Base-by-base conservation (phyloP, 2,888 invertebrate species). In the Hymenopus coronatus region DNA sequence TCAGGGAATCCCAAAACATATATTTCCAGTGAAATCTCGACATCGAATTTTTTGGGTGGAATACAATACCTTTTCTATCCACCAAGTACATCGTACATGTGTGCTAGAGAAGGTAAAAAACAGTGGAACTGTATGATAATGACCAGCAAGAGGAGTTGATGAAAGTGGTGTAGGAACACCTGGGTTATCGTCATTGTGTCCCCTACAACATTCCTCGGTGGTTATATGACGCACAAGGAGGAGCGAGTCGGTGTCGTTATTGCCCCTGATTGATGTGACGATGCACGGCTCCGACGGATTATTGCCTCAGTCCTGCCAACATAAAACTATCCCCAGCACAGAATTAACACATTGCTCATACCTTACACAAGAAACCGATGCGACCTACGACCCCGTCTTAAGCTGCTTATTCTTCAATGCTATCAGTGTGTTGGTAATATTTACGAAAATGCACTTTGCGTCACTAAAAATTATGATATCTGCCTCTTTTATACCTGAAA, bases 231-330 rank as follows among this genome's bases (percentile, higher is more conserved):
- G 54, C 54, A 70, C 20, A 25, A 70, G 54, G 54, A 70, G 54
- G 54, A 84, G 70, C 8, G 28, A 70, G 54, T 2, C 28, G 28
- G 85, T 28, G 54, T 85, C 54, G 54, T 85, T 85, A 54, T 28
- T 40, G n/a, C 40, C 28, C 14, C 81, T 86, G 86, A 86, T 81
- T 86, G 28, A 86, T 86, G 86, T 86, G 86, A 86, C 81, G 81
- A 30, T 3, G 86, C 86, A 86, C 30, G 81, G 81, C 86, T 86
- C 9, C 70, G 86, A 40, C 28, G 86, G 86, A 86, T 86, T 86
- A 86, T 28, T 28, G 46, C 86, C 81, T 46, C 86, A 81, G 20
- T 28, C 70, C n/a, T 81, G 30, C 86, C 85, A 46, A 85, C 85
- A 70, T 70, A 70, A 70, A 70, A 70, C 54, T 70, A 70, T 70